A percentile compares a stretch with the other conserved stretches of the same genome.
Conservation (phyloP, 2,797 vertebrate species). For the Leptodactylus fallax region DNA sequence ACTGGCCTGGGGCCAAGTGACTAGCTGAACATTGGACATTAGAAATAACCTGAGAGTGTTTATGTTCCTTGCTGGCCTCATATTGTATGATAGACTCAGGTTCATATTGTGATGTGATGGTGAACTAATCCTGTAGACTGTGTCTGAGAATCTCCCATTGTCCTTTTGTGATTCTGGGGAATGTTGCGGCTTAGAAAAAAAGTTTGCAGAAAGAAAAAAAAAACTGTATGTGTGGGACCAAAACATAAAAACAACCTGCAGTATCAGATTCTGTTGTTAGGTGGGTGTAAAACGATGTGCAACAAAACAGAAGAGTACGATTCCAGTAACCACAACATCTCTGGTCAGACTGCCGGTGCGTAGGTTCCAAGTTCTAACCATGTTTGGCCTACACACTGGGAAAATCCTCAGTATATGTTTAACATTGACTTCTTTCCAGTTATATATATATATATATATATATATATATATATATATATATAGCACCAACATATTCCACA, state of each 20-base stretch:
- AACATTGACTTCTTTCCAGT: too few species aligned
- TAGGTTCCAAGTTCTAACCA: not conserved
- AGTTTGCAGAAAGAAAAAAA: constrained; percentile 13
- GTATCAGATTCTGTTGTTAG: constrained; percentile 37
- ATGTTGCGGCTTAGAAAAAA: constrained; percentile 44
- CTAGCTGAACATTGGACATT: constrained; percentile 17
- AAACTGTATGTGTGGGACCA: not conserved
- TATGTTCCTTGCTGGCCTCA: constrained; percentile 32
- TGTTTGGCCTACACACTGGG: not conserved
- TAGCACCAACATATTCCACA: too few species aligned
- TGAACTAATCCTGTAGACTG: constrained; percentile 49
- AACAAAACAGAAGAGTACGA: not conserved
- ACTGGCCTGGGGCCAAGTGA: not conserved
- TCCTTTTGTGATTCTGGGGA: constrained; percentile 52
- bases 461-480: too few species aligned
- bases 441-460: too few species aligned
- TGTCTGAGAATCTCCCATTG: constrained; percentile 55
- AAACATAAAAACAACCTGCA: not conserved
- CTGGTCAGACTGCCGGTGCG: not conserved
- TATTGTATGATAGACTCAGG: constrained; percentile 38
- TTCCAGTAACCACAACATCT: not conserved
- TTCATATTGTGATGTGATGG: constrained; percentile 50
- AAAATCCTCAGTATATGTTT: not conserved
- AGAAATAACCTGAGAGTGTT: constrained; percentile 54
- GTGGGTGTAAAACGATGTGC: not conserved